Evolutionary conservation across 2,113 vertebrate genomes (phyloP).

Genomic region (Bothrops jararaca): DNA sequence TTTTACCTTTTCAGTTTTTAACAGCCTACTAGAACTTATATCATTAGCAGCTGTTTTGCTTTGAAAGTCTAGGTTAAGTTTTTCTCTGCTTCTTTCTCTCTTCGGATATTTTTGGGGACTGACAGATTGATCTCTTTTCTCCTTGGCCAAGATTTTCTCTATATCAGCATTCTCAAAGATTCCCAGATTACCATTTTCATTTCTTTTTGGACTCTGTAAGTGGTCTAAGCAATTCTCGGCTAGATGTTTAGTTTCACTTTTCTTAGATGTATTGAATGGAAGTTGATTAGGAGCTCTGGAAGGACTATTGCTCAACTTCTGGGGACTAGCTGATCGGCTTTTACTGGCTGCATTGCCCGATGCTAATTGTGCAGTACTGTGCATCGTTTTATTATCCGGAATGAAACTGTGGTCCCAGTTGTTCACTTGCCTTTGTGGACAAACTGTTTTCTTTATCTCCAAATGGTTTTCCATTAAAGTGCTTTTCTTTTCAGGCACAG

Average conservation of each 20-base stretch:
- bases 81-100: slow-evolving; percentile 52
- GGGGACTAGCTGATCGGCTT: slow-evolving; percentile 72
- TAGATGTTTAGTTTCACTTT: slow-evolving; percentile 55
- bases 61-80: background rate
- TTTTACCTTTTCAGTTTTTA: slow-evolving; percentile 58
- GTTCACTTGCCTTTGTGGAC: slow-evolving; percentile 57
- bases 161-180: slow-evolving; percentile 20
- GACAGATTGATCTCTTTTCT: slow-evolving; percentile 54
- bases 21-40: slow-evolving; percentile 42
- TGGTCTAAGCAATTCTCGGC: slow-evolving; percentile 37
- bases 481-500: slow-evolving; percentile 66
- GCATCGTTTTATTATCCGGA: slow-evolving; percentile 51
- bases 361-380: slow-evolving; percentile 40
- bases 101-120: slow-evolving; percentile 74
- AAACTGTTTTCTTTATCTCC: slow-evolving; percentile 53
- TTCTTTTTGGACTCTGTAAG: slow-evolving; percentile 58
- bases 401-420: slow-evolving; percentile 60
- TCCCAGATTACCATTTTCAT: slow-evolving; percentile 49
- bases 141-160: slow-evolving; percentile 28
- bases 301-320: slow-evolving; percentile 47
- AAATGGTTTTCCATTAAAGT: slow-evolving; percentile 62
- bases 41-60: background rate
- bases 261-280: slow-evolving; percentile 65
- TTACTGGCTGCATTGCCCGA: slow-evolving; percentile 45
- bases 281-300: slow-evolving; percentile 46